A percentile compares a stretch with the other conserved stretches of the same genome.
These are phyloP conservation scores for Heliconius eleuchia DNA, from an alignment of 1,140 invertebrate species.

Conservation along the genomic window DNA sequence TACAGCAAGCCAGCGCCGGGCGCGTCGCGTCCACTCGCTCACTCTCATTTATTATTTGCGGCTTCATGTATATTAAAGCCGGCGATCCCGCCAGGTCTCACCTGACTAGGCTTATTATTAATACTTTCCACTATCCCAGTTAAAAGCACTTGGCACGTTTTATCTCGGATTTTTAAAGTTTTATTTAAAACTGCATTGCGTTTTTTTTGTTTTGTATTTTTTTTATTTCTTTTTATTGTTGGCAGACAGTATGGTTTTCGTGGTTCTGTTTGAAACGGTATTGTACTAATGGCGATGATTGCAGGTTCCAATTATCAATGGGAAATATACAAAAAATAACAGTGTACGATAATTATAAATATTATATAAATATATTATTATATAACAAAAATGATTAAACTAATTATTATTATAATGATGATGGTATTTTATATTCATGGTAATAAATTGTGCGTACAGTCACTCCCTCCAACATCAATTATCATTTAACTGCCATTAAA, in stretches of 20 bases:
- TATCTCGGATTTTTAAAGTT: conserved; percentile 23
- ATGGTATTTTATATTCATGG: no score
- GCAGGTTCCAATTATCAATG: not conserved
- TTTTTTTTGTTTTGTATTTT: conserved; percentile 9
- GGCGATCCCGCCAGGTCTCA: conserved; percentile 45
- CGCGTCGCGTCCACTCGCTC: conserved; percentile 34
- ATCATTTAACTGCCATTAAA: no score
- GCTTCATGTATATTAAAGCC: conserved; percentile 63
- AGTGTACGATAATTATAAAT: no score
- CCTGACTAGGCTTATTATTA: conserved; percentile 47
- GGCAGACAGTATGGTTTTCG: not conserved
- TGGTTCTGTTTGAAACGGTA: not conserved
- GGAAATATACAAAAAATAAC: no score
- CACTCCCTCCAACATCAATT: no score
- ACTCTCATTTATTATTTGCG: conserved; percentile 62
- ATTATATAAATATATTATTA: no score
- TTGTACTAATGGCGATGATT: not conserved
- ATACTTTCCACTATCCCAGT: conserved; percentile 44
- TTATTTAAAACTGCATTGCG: conserved; percentile 21
- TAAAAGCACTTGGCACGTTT: conserved; percentile 27
- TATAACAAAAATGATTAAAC: no score
- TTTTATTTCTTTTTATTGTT: not conserved
- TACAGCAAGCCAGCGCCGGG: not conserved
- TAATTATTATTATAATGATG: no score
- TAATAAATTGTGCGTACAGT: no score